phyloP scores from a whole-genome alignment of 2,888 invertebrate species.

The Synergus itoensis region DNA sequence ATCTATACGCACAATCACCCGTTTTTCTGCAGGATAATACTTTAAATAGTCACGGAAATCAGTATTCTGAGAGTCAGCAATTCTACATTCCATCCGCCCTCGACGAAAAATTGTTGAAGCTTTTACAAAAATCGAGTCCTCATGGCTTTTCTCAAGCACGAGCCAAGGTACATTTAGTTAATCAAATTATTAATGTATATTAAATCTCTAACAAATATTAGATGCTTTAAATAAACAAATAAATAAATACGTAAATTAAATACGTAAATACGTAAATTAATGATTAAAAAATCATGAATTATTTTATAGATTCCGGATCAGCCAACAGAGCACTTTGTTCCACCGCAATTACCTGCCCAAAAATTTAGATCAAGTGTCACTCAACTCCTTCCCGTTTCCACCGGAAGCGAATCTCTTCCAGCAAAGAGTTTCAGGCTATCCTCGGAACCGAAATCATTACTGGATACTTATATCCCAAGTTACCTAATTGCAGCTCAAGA shows the following conservation, averaged over 20 bases:
- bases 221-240: no score
- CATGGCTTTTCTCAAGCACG: neutral
- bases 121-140: slow-evolving; percentile 59
- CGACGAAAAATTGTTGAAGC: slow-evolving; percentile 62
- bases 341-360: slow-evolving; percentile 66
- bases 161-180: neutral
- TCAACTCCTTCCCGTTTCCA: slow-evolving; percentile 59
- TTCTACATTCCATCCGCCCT: slow-evolving; percentile 57
- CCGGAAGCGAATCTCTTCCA: slow-evolving; percentile 58
- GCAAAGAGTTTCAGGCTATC: slow-evolving; percentile 61
- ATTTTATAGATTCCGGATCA: slow-evolving; percentile 57
- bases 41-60: slow-evolving; percentile 58
- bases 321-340: slow-evolving; percentile 55
- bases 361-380: slow-evolving; percentile 63
- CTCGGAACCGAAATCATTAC: slow-evolving; percentile 77
- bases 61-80: slow-evolving; percentile 61
- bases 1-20: slow-evolving; percentile 61
- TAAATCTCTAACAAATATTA: no score
- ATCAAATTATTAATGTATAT: neutral
- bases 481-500: slow-evolving; percentile 73
- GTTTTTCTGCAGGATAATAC: slow-evolving; percentile 68
- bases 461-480: slow-evolving; percentile 80
- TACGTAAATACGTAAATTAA: no score
- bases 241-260: no score
- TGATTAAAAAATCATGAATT: slow-evolving; percentile 11